Evolutionary conservation across 2,888 invertebrate species (phyloP).

Genomic region (Cheilosia pagana): DNA sequence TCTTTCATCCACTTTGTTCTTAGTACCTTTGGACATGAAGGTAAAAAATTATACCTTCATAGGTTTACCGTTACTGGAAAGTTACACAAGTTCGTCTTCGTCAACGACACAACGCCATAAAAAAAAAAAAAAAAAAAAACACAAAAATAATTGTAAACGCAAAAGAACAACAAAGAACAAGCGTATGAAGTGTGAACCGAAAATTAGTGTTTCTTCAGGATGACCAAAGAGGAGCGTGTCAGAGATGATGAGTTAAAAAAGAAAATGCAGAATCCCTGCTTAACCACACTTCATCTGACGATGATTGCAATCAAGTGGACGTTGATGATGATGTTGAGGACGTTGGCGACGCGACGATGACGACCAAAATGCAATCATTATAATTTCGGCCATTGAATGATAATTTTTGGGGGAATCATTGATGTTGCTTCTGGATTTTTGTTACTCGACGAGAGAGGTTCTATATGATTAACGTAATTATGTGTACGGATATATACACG

Average conservation of each 20-base stretch:
- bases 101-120: slow-evolving; percentile 9
- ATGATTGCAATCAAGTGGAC: slow-evolving; percentile 57
- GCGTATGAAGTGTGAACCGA: slow-evolving; percentile 47
- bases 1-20: slow-evolving; percentile 60
- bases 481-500: slow-evolving; percentile 6
- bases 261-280: slow-evolving; percentile 35
- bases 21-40: slow-evolving; percentile 40
- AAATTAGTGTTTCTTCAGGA: slow-evolving; percentile 47
- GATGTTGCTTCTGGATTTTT: slow-evolving; percentile 56
- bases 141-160: slow-evolving; percentile 4
- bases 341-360: slow-evolving; percentile 14
- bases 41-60: slow-evolving; percentile 64
- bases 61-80: slow-evolving; percentile 62
- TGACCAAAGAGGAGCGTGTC: neutral
- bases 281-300: slow-evolving; percentile 63
- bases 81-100: slow-evolving; percentile 40
- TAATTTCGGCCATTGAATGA: slow-evolving; percentile 68
- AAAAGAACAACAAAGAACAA: slow-evolving; percentile 1
- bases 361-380: slow-evolving; percentile 62
- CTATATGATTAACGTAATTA: slow-evolving; percentile 62
- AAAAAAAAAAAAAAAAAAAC: too few relatives aligned
- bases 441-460: slow-evolving; percentile 4
- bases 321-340: slow-evolving; percentile 56
- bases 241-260: slow-evolving; percentile 46
- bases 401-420: slow-evolving; percentile 52